Base-by-base conservation (phyloP, 2,888 invertebrate genomes). In the Serrognathus titanus region DNA sequence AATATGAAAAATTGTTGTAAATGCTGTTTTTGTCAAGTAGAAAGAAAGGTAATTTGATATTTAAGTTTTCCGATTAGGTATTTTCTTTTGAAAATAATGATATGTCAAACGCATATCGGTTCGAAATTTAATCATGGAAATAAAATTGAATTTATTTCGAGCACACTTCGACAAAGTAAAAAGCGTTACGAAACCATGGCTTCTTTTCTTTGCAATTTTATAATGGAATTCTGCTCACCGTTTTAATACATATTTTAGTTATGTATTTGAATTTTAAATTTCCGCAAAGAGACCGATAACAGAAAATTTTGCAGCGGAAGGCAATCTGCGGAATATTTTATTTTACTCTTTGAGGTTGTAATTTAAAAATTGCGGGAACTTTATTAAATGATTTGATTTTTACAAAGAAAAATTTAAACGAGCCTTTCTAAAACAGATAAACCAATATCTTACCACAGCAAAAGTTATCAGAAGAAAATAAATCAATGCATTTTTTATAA, bases 71-170 rank as follows among this genome's bases (percentile, higher is more conserved):
- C 24, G 7, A 7, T 6, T 31, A 31, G 24, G 7, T 31, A 31
- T 31, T 31, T 16, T 5, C 24, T 31, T 31, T 43, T 16, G 3
- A 16, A 43, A 20, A 43, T 43, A 43, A 43, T 51, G 60, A 57
- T 54, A 60, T 55, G 60, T 60, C 60, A 60, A 55, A 54, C 48
- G 55, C 60, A 60, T 50, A 48, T 55, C 52, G 47, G 45, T 51
- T 52, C 57, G 51, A 54, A 52, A 57, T 57, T 60, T 60, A 60
- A 60, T 60, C 57, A 57, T 57, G 54, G 43, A 57, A 57, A 55
- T 53, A 55, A 52, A 57, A 51, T 41, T 53, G 39, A 57, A 60
- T 57, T 60, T 55, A 57, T 60, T 55, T 45, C 49, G 46, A 35
- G 50, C 48, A 45, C 40, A 52, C 48, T 54, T 57, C 57, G 13